Evolutionary conservation across 2,797 vertebrate species (phyloP), one percentile per base, ranked within the genome.

Genomic region (Chelidonichthys spinosus): DNA sequence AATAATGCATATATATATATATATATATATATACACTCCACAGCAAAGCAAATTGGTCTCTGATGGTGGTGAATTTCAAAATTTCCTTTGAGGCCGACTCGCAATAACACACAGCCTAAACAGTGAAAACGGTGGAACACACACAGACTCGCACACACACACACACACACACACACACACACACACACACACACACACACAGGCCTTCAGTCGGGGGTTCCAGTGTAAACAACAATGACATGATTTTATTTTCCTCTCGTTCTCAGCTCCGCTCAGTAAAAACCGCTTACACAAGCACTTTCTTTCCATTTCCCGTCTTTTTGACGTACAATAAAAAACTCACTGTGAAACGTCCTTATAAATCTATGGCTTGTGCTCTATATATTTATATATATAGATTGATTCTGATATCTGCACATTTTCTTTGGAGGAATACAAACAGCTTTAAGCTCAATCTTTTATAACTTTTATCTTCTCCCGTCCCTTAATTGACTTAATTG

Each of bases 201-300:
- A 46, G 52, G 60, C 73, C 65, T 75, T 69, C 56, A 55, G 56
- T 59, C 72, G 39, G 44, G 60, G 73, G 74, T 64, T 84, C 64
- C 65, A 83, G 60, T 76, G 78, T 85, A 90, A 90, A 90, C 82
- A 89, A 76, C 61, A 83, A 68, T 67, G 79, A 86, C 73, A 84
- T 75, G 76, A 83, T 89, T 88, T 87, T 82, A 87, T 88, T 87
- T 85, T 85, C 67, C 61, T 85, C 58, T 59, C 68, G 74, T 69
- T 72, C 66, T 72, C 66, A 78, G 55, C 25, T 25, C 25, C 7
- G 11, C 62, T 79, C 69, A 58, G 68, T 80, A 72, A 65, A 81
- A 63, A 47, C 14, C 14, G 61, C 52, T 72, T 79, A 68, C 18
- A 54, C 72, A 75, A 43, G 32, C 47, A 75, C 68, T 74, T 81